Evolutionary conservation across 2,113 vertebrate species (phyloP), one percentile per base, ranked within the genome.

Genomic region (Rhinoderma darwinii): DNA sequence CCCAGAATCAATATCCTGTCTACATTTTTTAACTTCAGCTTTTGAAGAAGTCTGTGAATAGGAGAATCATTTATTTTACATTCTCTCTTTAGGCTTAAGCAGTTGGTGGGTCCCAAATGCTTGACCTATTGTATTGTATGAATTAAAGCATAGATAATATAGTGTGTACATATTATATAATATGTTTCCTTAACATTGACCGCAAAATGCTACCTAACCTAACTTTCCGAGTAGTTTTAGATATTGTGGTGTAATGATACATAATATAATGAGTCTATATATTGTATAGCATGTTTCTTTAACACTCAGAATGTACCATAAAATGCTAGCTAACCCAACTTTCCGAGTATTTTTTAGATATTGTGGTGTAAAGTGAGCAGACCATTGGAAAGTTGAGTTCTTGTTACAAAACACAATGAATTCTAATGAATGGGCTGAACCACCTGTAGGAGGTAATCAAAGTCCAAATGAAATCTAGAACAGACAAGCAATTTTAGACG

Each of bases 1-100:
- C 73, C 22, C 22, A 22, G 10, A 51, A 85, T 76, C 83, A 77
- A 76, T 85, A 77, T 35, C 6, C n/a, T 59, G 51, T 85, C 83
- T 85, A 59, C 70, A 51, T 70, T 44, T 80, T 83, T 83, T 50
- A 72, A 30, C 66, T 25, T 47, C 30, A 72, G 6, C 44, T 72
- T 83, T 73, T 61, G 35, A 56, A 41, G 50, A 74, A 59, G 35
- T 56, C 37, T 84, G 35, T 59, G 22, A 75, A 27, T 81, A 41
- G 56, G 22, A 63, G 0, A 32, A 50, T 30, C 47, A 54, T 79
- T 51, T 30, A 27, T 59, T 81, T 41, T 41, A 43, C 4, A 27
- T 27, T 43, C 25, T 63, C 6, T 59, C 54, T 37, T 30, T 54
- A 54, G 32, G 30, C 47, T 17, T 59, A 39, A 5, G 54, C 32